These are phyloP conservation scores for Sipha maydis DNA, from an alignment of 2,888 invertebrate species.

Conservation along the genomic window DNA sequence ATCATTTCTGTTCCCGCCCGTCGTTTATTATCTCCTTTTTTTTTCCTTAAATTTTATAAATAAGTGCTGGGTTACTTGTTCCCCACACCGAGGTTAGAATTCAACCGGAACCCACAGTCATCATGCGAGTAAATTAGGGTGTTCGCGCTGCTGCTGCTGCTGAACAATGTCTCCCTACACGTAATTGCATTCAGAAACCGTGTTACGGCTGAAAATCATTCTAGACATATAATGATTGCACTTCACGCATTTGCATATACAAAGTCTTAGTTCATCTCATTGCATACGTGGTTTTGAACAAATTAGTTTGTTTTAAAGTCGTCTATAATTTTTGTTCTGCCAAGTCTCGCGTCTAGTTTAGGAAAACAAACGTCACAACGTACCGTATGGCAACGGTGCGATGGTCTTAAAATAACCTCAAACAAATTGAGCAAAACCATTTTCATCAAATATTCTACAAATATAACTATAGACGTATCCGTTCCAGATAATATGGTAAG, in stretches of 20 bases:
- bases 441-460: background rate
- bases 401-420: background rate
- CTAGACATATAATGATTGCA: background rate
- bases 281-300: background rate
- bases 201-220: slow-evolving; percentile 22
- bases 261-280: background rate
- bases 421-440: background rate
- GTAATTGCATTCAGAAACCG: slow-evolving; percentile 20
- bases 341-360: background rate
- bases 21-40: background rate
- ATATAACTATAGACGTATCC: no score
- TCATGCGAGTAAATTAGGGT: slow-evolving; percentile 52
- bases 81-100: background rate
- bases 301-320: background rate
- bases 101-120: slow-evolving; percentile 51
- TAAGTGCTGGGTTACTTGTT: background rate
- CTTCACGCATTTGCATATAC: slow-evolving; percentile 2
- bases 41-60: background rate
- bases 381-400: background rate
- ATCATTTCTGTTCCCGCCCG: background rate
- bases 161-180: background rate
- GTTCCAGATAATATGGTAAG: no score
- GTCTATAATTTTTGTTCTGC: background rate
- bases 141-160: background rate
- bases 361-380: background rate